Evolutionary conservation across 2,888 invertebrate species (phyloP), one percentile per base, ranked within the genome.

Genomic region (Ormyrus labotus): DNA sequence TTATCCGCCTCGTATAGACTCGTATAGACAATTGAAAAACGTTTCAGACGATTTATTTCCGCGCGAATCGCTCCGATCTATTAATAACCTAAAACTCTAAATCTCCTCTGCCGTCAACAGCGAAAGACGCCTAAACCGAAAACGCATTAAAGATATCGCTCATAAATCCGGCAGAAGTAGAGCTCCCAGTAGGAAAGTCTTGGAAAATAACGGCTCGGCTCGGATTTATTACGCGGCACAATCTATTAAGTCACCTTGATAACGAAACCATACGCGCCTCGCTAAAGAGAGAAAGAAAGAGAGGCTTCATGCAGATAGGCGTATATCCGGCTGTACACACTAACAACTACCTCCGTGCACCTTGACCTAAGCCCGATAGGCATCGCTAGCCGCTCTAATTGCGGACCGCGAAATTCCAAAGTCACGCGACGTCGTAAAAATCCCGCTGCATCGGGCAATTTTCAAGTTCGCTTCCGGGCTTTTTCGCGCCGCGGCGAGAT

Each of bases 231-330:
- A 69, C n/a, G 68, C 51, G 19, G 80, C 82, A 81, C 85, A 83
- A 84, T 86, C 86, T 83, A 84, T 84, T 84, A 83, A 85, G 84
- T 82, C 73, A 84, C 85, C 87, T 88, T 86, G 86, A 88, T 88
- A 86, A 76, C 78, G 88, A 88, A 88, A 85, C 87, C 88, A 84
- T 85, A 88, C 78, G 83, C 55, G 63, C 60, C n/a, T n/a, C 6
- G 5, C 2, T n/a, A 63, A 53, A 45, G 61, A 19, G 19, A 19
- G 19, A 19, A 1, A 19, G 19, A 19, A 1, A 61, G 13, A 10
- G 50, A 83, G 79, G 82, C 81, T 84, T 86, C 86, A 86, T 87
- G 87, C 84, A 86, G 85, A 87, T 85, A 82, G 78, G 63, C 58
- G 71, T 64, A 68, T 68, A 63, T 77, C 77, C 19, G 19, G 51